A percentile compares a stretch with the other conserved stretches of the same genome.
Conservation (phyloP, 2,888 invertebrate genomes). For the Drosophila ezoana region DNA sequence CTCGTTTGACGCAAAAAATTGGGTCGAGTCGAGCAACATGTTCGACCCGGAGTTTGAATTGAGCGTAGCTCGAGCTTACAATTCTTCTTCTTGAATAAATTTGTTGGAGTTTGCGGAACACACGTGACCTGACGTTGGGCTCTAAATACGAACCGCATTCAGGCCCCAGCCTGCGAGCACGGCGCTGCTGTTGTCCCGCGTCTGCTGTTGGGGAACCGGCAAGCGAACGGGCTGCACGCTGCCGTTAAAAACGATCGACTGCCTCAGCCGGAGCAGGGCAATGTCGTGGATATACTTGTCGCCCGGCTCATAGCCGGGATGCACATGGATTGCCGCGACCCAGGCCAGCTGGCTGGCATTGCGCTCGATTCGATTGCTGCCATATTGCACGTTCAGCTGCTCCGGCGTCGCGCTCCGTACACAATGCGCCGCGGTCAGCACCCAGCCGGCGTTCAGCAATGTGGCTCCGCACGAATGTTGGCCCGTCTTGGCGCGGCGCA, state of each 20-base stretch:
- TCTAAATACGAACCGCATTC: constrained; percentile 70
- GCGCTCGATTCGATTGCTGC: constrained; percentile 66
- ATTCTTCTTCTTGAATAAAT: no score
- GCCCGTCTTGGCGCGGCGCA: constrained; percentile 71
- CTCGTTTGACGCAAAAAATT: no score
- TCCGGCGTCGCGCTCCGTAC: constrained; percentile 60
- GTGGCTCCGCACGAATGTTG: constrained; percentile 82
- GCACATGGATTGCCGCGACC: constrained; percentile 71
- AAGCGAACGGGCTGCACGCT: constrained; percentile 73
- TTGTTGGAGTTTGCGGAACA: no score
- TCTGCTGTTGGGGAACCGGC: constrained; percentile 65
- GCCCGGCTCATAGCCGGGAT: constrained; percentile 73
- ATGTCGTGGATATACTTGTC: constrained; percentile 78
- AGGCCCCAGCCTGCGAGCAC: constrained; percentile 84
- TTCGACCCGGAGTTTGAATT: no score
- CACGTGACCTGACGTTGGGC: no score
- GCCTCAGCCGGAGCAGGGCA: constrained; percentile 74
- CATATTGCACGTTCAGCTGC: constrained; percentile 79
- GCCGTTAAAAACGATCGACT: constrained; percentile 50
- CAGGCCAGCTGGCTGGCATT: constrained; percentile 69
- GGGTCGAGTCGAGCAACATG: no score
- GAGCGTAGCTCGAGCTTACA: no score
- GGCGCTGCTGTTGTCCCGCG: constrained; percentile 62
- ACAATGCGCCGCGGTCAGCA: constrained; percentile 83
- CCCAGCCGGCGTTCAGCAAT: constrained; percentile 79